Base-by-base conservation (phyloP, 1,140 invertebrate genomes). In the Cydia strobilella region DNA sequence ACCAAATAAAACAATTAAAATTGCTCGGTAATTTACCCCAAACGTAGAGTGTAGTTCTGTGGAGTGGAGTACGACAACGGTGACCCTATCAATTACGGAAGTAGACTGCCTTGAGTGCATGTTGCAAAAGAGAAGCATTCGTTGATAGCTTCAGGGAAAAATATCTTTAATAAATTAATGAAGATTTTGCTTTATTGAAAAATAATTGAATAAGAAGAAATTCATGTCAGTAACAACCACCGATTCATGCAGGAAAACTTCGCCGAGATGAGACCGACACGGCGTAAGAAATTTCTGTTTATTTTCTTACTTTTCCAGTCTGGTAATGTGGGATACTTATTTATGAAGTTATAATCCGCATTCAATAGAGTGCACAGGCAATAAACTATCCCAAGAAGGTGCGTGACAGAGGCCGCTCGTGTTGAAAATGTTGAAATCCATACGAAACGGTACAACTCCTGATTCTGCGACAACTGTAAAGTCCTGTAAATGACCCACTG, bases 401-500 rank as follows among this genome's bases (percentile, higher is more conserved):
- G 31, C 65, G 27, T 69, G 65, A 69, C 13, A 35, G 12, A 69
- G 65, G 31, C 25, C 65, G 65, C 65, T 35, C 65, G 65, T 69
- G 5, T 69, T 39, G 65, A 31, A 69, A 69, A 35, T 69, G 5
- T 69, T 39, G 65, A 31, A 69, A 69, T 18, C 65, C 9, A 27
- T 13, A 27, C 23, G 25, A 51, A 35, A 69, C 65, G 65, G 65
- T 35, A 31, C 31, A 39, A 69, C 65, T 39, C 18, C 65, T 69
- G 23, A 69, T 69, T 31, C 31, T 15, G 63, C 51, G 51, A 54
- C 63, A 66, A 66, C 63, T 31, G 31, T 65, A 65, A 39, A 35
- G n/a, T 69, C 65, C 65, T 42, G 65, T 42, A 35, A 69, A 69
- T 69, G 65, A 69, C 65, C 65, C 65, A 69, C 31, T 69, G 65